Evolutionary conservation across 2,888 invertebrate species (phyloP).

Genomic region (Mystacides longicornis): DNA sequence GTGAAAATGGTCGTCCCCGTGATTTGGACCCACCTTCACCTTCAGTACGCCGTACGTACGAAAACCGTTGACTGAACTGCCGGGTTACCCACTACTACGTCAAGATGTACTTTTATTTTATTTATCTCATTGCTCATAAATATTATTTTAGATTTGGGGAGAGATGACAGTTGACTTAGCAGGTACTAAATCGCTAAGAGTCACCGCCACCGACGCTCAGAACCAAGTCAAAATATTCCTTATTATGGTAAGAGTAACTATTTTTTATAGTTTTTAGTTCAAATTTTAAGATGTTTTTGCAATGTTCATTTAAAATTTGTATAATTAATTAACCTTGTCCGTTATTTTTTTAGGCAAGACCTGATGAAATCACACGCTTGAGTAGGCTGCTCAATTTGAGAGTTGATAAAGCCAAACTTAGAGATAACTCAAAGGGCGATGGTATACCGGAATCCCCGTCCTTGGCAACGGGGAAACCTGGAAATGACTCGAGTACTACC

Average conservation of each 20-base stretch:
- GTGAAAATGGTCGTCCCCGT: too few relatives aligned
- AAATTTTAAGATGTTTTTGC: not conserved
- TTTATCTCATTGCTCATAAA: too few relatives aligned
- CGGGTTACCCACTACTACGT: too few relatives aligned
- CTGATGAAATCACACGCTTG: slow-evolving; percentile 20
- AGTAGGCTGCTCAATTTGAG: slow-evolving; percentile 17
- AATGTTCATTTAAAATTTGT: not conserved
- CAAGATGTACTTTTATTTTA: too few relatives aligned
- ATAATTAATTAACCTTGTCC: not conserved
- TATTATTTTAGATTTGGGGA: slow-evolving; percentile 60
- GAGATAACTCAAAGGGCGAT: slow-evolving; percentile 8
- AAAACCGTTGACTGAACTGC: too few relatives aligned
- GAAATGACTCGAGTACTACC: not conserved
- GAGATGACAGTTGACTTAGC: slow-evolving; percentile 88
- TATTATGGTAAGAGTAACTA: slow-evolving; percentile 58
- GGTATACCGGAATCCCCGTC: not conserved
- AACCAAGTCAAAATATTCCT: slow-evolving; percentile 82
- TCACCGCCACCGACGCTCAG: slow-evolving; percentile 79
- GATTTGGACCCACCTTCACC: too few relatives aligned
- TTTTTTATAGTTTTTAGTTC: not conserved
- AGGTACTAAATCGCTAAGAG: slow-evolving; percentile 76
- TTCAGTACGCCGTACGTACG: too few relatives aligned
- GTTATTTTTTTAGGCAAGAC: slow-evolving; percentile 21
- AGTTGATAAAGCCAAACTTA: slow-evolving; percentile 20
- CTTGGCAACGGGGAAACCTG: not conserved